Conservation (phyloP, 2,113 vertebrate genomes). For the Ptilonorhynchus violaceus region DNA sequence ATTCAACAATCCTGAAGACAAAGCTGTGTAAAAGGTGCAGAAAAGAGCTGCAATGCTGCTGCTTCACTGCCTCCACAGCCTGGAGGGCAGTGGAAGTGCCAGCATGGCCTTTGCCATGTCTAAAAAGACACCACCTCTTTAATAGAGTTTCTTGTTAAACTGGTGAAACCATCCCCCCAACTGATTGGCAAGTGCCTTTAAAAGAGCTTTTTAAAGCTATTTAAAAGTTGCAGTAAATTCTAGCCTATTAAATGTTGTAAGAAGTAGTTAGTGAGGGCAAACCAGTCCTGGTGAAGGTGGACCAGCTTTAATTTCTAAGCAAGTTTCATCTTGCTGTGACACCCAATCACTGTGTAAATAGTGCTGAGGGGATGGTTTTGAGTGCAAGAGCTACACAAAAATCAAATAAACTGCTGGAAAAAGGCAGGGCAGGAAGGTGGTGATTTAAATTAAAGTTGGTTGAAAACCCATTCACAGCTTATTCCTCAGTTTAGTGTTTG, state of each 20-base stretch:
- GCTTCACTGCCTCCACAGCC: not conserved
- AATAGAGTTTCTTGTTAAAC: not conserved
- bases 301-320: not conserved
- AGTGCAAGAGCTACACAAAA: not conserved
- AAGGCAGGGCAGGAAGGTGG: not conserved
- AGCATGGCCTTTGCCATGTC: not conserved
- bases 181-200: not conserved
- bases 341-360: not conserved
- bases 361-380: not conserved
- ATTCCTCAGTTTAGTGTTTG: not conserved
- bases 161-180: not conserved
- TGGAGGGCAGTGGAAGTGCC: rapidly evolving
- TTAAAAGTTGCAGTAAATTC: not conserved
- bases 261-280: not conserved
- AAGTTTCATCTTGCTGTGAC: not conserved
- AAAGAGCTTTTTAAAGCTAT: not conserved
- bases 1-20: not conserved
- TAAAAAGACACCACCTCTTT: not conserved
- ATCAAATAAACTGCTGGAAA: not conserved
- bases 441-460: not conserved
- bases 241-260: not conserved
- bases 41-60: not conserved
- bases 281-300: not conserved
- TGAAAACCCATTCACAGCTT: not conserved
- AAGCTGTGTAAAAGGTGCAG: not conserved